Base-by-base conservation (phyloP, 2,888 invertebrate species). In the Eupsilia transversa region DNA sequence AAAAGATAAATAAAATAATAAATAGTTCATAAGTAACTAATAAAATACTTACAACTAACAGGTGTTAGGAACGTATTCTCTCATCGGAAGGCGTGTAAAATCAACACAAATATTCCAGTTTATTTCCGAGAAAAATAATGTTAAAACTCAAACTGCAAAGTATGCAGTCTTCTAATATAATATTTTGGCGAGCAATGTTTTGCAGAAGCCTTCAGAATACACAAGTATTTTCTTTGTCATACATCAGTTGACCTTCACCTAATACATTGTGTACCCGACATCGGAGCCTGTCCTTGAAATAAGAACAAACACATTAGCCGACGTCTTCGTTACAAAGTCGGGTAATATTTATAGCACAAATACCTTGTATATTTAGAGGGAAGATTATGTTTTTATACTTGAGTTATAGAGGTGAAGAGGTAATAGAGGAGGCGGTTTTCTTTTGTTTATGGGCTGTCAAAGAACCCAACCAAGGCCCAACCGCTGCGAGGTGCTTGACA, bases 311-410 rank as follows among this genome's bases (percentile, higher is more conserved):
- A 82, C 64, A 68, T 73, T 73, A 80, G 38, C 33, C 52, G 9
- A 72, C 72, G 20, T 80, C 72, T 66, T 80, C 52, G 12, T 71
- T 35, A 30, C 61, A 30, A 41, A 61, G 43, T 77, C 57, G 64
- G 68, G 0, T 68, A 77, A 77, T 79, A 75, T 80, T 80, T 77
- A 72, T 65, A 59, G 56, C 72, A 27, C 65, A 65, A 75, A 71
- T 60, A 79, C 65, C 65, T 69, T 66, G 43, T 35, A 23, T n/a
- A 41, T 57, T 23, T 33, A 59, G 54, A n/a, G 2, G 14, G 23
- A 17, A 46, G 71, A 80, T 80, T 68, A 80, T 76, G 67, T 72
- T 76, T 80, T 80, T 60, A 72, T 68, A 65, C 76, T 60, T 68
- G 60, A 77, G 20, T 65, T 77, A 80, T 43, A 33, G 30, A n/a